Base-by-base conservation (phyloP, 2,797 vertebrate genomes). In the Echiichthys vipera region DNA sequence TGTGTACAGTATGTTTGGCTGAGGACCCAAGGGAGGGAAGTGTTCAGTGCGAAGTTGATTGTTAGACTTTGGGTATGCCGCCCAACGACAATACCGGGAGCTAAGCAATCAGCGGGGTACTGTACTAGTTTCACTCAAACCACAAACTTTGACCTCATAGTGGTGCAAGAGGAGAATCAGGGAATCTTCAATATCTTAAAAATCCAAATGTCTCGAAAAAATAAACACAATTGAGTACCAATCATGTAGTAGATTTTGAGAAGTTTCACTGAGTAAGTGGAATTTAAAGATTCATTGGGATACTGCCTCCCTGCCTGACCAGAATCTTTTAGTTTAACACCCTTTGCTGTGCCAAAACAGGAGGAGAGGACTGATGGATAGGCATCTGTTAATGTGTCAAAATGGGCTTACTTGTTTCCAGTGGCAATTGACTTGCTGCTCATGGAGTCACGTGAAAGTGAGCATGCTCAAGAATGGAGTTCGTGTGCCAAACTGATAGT, bases 401-500 rank as follows among this genome's bases (percentile, higher is more conserved):
- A 75, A 54, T 1, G 11, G 59, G 67, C 64, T 66, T 46, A 53
- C 50, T 49, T 30, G 32, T 78, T 59, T 77, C 71, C 66, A 70
- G 49, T 58, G 57, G 55, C 70, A 72, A 59, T 46, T 40, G 66
- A 71, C 74, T 76, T 0, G 15, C 47, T 59, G 46, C 7, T 58
- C 7, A 14, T 12, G 40, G 51, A 83, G 64, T 73, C 72, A 30
- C 25, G 29, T n/a, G 34, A 40, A 65, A 30, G 71, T 27, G 57
- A 59, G 56, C 45, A 24, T 30, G 56, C 51, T 72, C 45, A 18
- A 78, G 54, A 71, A 50, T 1, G 11, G 42, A 71, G 36, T 34
- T 6, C 22, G 51, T 36, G 71, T 84, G 78, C 86, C 81, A 87
- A 81, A 75, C 34, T 55, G 73, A 78, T 71, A 45, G 72, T 9